phyloP scores from a whole-genome alignment of 2,113 vertebrate genomes.

The Pseudorasbora parva region DNA sequence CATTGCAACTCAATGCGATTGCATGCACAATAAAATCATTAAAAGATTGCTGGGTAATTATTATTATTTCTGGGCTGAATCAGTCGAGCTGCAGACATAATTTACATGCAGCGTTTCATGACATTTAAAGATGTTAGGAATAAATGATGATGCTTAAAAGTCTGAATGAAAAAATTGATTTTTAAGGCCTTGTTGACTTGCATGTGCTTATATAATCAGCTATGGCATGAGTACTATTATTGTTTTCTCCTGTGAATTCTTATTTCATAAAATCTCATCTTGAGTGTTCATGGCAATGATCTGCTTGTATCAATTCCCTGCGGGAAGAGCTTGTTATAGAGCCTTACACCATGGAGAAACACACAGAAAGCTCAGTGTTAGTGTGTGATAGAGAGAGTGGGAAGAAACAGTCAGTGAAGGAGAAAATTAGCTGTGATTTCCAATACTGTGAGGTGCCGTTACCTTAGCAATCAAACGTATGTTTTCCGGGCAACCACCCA shows the following conservation, averaged over 20 bases:
- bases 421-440: constrained; percentile 5
- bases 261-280: not conserved
- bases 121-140: not conserved
- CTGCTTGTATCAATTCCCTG: not conserved
- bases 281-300: not conserved
- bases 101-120: not conserved
- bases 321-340: constrained; percentile 15
- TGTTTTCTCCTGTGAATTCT: not conserved
- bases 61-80: not conserved
- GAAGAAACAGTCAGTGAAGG: not conserved
- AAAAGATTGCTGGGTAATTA: not conserved
- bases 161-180: not conserved
- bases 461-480: constrained; percentile 16
- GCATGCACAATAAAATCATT: not conserved
- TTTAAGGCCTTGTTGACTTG: not conserved
- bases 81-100: not conserved
- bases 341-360: not conserved
- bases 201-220: not conserved
- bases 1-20: not conserved
- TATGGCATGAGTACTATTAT: not conserved
- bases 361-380: not conserved
- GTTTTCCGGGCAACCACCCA: not conserved
- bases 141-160: not conserved
- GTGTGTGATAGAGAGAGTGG: not conserved
- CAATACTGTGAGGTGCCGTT: not conserved